These are phyloP conservation scores for Carposina sasakii DNA, from an alignment of 1,140 invertebrate genomes.

Conservation along the genomic window DNA sequence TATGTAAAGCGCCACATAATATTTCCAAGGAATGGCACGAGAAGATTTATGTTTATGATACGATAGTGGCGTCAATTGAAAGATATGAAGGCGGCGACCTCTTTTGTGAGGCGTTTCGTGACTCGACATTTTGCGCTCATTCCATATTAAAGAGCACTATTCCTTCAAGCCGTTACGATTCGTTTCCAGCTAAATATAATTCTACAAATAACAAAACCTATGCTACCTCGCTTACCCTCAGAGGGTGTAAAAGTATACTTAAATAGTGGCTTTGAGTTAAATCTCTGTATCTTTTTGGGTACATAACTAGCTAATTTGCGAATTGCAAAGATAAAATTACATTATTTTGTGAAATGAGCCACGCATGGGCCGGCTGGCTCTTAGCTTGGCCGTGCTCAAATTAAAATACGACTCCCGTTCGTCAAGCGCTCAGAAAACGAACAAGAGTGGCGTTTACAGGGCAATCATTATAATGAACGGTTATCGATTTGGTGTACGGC, in stretches of 20 bases:
- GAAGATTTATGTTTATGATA: constrained; percentile 34
- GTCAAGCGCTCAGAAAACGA: constrained; percentile 48
- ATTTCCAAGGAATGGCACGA: constrained; percentile 9
- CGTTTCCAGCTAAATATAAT: no score
- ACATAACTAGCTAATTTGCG: no score
- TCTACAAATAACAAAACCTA: no score
- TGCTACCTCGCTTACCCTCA: constrained; percentile 13
- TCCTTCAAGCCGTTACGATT: no score
- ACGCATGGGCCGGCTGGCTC: constrained; percentile 11
- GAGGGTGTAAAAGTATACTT: no score
- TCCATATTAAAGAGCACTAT: no score
- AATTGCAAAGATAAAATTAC: no score
- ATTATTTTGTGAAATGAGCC: constrained; percentile 12
- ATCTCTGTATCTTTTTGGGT: no score
- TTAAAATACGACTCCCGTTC: constrained; percentile 58
- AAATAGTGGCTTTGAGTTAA: no score
- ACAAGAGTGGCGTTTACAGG: constrained; percentile 49
- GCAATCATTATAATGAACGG: constrained; percentile 68
- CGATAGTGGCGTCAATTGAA: constrained; percentile 27
- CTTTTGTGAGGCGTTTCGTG: constrained; percentile 21
- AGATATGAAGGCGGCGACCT: constrained; percentile 17
- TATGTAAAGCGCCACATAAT: constrained; percentile 20
- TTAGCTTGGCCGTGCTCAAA: constrained; percentile 17
- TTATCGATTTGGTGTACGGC: constrained; percentile 65
- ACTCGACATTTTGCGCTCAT: constrained; percentile 15